A percentile compares a stretch with the other conserved stretches of the same genome.
Evolutionary conservation across 1,140 invertebrate genomes (phyloP).

Genomic region (Formica selysi): DNA sequence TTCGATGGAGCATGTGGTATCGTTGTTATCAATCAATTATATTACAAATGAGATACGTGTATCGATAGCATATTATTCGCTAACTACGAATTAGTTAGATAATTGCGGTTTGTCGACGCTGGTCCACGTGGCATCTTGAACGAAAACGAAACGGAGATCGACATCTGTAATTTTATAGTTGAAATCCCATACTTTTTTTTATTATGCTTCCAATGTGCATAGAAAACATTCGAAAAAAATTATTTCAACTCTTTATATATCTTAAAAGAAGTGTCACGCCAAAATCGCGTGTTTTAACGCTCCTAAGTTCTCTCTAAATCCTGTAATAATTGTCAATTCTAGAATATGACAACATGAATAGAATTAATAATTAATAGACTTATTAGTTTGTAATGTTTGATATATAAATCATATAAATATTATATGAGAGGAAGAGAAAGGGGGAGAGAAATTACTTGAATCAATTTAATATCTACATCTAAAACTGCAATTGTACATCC

Average conservation of each 20-base stretch:
- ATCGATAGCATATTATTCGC: conserved; percentile 20
- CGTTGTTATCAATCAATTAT: conserved; percentile 69
- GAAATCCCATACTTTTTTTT: not conserved
- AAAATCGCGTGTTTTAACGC: not conserved
- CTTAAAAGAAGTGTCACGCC: not conserved
- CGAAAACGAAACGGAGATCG: not conserved
- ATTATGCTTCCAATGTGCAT: not conserved
- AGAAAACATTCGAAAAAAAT: not conserved
- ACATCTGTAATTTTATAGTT: not conserved
- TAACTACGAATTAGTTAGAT: conserved; percentile 17
- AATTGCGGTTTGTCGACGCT: not conserved
- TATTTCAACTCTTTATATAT: not conserved
- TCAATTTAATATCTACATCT: conserved; percentile 1
- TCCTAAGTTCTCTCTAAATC: not conserved
- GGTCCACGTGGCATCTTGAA: not conserved
- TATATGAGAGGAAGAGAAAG: not conserved
- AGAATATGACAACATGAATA: not conserved
- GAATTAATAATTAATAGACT: conserved; percentile 20
- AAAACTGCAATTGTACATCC: not conserved
- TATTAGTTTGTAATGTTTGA: conserved; percentile 7
- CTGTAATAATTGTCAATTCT: not conserved
- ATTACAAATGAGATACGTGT: conserved; percentile 39
- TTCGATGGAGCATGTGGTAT: conserved; percentile 80
- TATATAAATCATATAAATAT: not conserved
- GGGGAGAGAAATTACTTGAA: too few relatives aligned